Base-by-base conservation (phyloP, 2,888 invertebrate species). In the Calameuta pallipes region DNA sequence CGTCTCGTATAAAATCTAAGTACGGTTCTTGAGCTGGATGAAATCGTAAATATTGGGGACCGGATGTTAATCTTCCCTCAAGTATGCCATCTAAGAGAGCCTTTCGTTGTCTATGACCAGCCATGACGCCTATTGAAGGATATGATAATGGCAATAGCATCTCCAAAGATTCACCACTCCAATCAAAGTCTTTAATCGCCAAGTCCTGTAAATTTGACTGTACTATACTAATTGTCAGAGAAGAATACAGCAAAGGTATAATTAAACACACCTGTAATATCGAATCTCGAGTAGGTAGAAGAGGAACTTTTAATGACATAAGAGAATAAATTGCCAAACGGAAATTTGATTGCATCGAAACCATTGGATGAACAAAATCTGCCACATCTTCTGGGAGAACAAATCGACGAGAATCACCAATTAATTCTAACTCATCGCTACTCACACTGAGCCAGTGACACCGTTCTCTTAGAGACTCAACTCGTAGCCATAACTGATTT, bases 401-500 rank as follows among this genome's bases (percentile, higher is more conserved):
- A 85, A 95, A 92, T 87, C 95, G 93, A 91, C 96, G 94, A 80
- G 95, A 93, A 93, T 95, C 94, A 85, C 93, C 92, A 87, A 94
- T 92, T 37, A 92, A 86, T 83, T 91, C 92, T n/a, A 92, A 87
- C 69, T 91, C 87, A 73, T 92, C 92, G 41, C 89, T 90, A 33
- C 91, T 92, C 12, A 91, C 87, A 1, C 95, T 94, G 69, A 95
- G 92, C 94, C 95, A 96, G 91, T 95, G 95, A 85, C 94, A 94
- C 31, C 94, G 94, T 86, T 95, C 95, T n/a, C 96, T 93, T 77
- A 96, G 92, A 15, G 94, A 94, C 91, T 96, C 96, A 80, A 95
- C 94, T 80, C 96, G 94, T 83, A 95, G 92, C 97, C 96, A 97
- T 82, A 96, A 92, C 83, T 95, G 94, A 88, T 94, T 94, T 87